Conservation (phyloP, 2,888 invertebrate genomes). For the Drosophila tanythrix region DNA sequence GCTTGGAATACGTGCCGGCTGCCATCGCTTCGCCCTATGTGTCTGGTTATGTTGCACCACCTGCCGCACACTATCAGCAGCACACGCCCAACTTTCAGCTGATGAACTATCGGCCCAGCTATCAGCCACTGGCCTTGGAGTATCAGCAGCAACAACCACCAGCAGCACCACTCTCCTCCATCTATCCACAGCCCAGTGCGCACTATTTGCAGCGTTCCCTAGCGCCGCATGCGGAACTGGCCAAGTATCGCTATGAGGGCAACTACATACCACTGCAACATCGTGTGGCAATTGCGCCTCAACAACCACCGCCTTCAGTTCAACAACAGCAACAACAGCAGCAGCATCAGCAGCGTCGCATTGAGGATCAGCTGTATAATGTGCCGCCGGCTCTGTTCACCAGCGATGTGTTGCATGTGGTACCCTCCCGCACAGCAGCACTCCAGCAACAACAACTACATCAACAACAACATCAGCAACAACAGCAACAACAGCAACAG, state of each 20-base stretch:
- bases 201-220: conserved; percentile 56
- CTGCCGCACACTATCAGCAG: conserved; percentile 62
- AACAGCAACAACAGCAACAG: conserved; percentile 34
- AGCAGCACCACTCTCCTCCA: conserved; percentile 31
- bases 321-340: conserved; percentile 5
- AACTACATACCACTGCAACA: conserved; percentile 66
- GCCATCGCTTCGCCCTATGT: conserved; percentile 20
- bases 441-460: conserved; percentile 39
- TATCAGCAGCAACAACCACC: conserved; percentile 66
- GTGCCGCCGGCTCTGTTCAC: conserved; percentile 71
- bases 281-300: conserved; percentile 38
- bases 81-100: conserved; percentile 69
- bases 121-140: conserved; percentile 62
- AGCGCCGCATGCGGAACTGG: conserved; percentile 64
- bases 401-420: conserved; percentile 70
- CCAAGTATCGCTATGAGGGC: conserved; percentile 75
- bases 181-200: conserved; percentile 61
- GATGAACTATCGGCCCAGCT: conserved; percentile 60
- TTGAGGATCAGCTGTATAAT: conserved; percentile 62
- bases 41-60: conserved; percentile 38
- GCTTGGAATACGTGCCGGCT: conserved; percentile 52
- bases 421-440: conserved; percentile 54
- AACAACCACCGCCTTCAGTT: conserved; percentile 17
- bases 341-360: conserved; percentile 33
- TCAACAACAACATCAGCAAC: conserved; percentile 24